Evolutionary conservation across 2,888 invertebrate species (phyloP).

Genomic region (Cactoblastis cactorum): DNA sequence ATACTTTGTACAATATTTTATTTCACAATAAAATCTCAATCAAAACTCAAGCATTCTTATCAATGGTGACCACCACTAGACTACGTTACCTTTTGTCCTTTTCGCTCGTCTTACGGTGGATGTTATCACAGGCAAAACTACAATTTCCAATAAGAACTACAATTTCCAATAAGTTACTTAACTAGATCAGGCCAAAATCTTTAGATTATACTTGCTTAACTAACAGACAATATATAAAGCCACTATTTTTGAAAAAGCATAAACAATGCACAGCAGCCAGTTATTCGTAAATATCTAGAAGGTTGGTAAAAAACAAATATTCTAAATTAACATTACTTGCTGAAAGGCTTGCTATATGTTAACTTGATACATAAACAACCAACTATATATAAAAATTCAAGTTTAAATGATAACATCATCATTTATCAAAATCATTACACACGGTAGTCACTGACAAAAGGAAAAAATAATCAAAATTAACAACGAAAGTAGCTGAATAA

Average conservation of each 20-base stretch:
- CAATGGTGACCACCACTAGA: conserved; percentile 62
- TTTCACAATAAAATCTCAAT: conserved; percentile 72
- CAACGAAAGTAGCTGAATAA: background rate
- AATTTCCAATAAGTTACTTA: conserved; percentile 22
- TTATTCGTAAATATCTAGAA: too few relatives aligned
- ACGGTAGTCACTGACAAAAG: background rate
- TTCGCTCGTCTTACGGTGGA: background rate
- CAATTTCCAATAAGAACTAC: too few relatives aligned
- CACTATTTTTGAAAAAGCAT: too few relatives aligned
- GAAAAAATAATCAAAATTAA: conserved; percentile 4
- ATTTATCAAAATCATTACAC: background rate
- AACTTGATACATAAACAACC: background rate
- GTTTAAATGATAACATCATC: background rate
- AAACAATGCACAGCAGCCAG: background rate
- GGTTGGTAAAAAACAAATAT: too few relatives aligned
- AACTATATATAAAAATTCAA: background rate
- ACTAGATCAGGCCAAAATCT: background rate
- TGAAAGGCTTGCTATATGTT: background rate
- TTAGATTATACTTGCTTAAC: background rate
- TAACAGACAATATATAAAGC: too few relatives aligned
- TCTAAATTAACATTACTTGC: background rate
- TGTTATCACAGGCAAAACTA: conserved; percentile 8
- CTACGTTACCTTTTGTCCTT: conserved; percentile 43
- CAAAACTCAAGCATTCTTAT: conserved; percentile 70
- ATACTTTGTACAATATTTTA: conserved; percentile 62